Evolutionary conservation across 2,888 invertebrate species (phyloP).

Genomic region (Heteromyza rotundicornis): DNA sequence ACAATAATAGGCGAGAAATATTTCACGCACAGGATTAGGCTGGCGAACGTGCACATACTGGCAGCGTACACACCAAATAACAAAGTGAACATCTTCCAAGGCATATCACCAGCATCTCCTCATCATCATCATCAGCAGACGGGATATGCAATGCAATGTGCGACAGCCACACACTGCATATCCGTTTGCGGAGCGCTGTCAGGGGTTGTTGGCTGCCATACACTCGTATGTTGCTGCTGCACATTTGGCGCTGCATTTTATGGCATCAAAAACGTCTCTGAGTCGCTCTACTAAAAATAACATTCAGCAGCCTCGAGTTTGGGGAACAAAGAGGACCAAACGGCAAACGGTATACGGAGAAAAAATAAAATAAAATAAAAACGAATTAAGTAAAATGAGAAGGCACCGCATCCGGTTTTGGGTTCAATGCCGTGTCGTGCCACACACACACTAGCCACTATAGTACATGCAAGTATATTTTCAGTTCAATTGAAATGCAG

Average conservation of each 20-base stretch:
- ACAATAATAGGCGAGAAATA: conserved; percentile 13
- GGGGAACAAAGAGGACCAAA: conserved; percentile 11
- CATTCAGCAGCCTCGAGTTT: background rate
- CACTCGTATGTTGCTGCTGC: no score
- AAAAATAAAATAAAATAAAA: no score
- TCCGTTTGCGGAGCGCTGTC: no score
- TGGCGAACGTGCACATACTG: no score
- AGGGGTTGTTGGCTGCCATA: conserved; percentile 2
- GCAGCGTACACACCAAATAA: no score
- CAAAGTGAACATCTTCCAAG: no score
- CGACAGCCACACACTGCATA: background rate
- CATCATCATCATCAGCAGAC: background rate
- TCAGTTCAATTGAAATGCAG: background rate
- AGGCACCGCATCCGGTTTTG: conserved; percentile 21
- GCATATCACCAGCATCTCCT: no score
- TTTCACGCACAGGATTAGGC: conserved; percentile 1
- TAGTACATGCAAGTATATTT: background rate
- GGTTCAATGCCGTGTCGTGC: background rate
- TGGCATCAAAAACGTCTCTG: background rate
- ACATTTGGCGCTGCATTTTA: conserved; percentile 19
- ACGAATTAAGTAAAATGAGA: conserved; percentile 13
- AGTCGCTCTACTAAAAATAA: conserved; percentile 15
- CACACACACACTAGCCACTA: background rate
- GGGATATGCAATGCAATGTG: background rate
- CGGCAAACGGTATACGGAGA: no score